A percentile compares a stretch with the other conserved stretches of the same genome.
These are phyloP conservation scores for Camponotus fellah DNA, from an alignment of 2,888 invertebrate genomes.

Conservation along the genomic window DNA sequence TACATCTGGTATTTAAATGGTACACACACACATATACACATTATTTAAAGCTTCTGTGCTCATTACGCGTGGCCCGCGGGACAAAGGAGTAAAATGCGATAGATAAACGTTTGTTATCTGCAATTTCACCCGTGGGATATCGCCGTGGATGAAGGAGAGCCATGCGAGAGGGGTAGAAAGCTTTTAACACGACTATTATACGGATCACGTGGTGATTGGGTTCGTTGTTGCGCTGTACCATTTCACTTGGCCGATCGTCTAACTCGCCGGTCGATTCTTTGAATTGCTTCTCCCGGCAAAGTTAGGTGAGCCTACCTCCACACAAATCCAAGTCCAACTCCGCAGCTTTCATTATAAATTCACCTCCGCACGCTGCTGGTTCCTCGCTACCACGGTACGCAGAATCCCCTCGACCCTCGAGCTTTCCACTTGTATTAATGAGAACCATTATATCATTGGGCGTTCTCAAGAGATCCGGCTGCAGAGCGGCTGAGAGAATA, in stretches of 20 bases:
- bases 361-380: constrained; percentile 73
- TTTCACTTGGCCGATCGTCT: constrained; percentile 33
- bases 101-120: constrained; percentile 83
- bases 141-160: constrained; percentile 61
- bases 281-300: constrained; percentile 68
- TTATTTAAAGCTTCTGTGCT: constrained; percentile 57
- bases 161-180: constrained; percentile 69
- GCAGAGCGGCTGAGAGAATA: constrained; percentile 69
- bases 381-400: constrained; percentile 52
- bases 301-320: constrained; percentile 81
- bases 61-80: constrained; percentile 5
- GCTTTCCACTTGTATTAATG: constrained; percentile 84
- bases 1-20: constrained; percentile 52
- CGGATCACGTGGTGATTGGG: constrained; percentile 85
- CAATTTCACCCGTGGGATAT: constrained; percentile 82
- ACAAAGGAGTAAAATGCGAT: constrained; percentile 72
- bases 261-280: constrained; percentile 65
- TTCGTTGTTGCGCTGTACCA: constrained; percentile 78
- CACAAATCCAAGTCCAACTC: constrained; percentile 85
- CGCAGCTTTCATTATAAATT: constrained; percentile 86
- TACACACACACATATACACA: background rate
- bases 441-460: constrained; percentile 84
- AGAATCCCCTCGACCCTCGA: constrained; percentile 79
- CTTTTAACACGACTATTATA: constrained; percentile 83
- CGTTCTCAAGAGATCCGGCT: constrained; percentile 73